Percentiles rank a stretch among this genome's conserved stretches.
Evolutionary conservation across 2,797 vertebrate species (phyloP).

Genomic region (Sciurus vulgaris): DNA sequence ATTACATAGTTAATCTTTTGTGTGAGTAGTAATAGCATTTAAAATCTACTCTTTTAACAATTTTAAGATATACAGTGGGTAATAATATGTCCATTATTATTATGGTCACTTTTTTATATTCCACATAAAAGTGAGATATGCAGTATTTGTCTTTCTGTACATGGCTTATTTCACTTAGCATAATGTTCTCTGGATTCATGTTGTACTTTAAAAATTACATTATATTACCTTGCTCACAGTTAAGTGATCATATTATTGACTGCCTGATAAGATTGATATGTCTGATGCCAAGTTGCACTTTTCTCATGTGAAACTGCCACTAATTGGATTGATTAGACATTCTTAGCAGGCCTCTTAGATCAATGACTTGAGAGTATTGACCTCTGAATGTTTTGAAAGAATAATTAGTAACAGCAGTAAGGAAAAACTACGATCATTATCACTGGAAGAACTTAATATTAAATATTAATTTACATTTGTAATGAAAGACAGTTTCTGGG

Average conservation of each 20-base stretch:
- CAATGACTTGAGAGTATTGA: not conserved
- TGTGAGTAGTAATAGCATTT: not conserved
- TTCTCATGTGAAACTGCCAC: not conserved
- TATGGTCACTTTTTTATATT: not conserved
- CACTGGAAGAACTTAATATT: not conserved
- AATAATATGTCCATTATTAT: not conserved
- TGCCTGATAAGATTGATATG: not conserved
- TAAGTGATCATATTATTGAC: constrained; percentile 1
- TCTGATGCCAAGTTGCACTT: constrained; percentile 8
- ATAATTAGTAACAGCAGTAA: not conserved
- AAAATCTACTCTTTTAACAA: not conserved
- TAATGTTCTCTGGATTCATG: not conserved
- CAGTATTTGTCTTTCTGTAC: not conserved
- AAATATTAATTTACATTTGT: constrained; percentile 47
- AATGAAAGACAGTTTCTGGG: constrained; percentile 70
- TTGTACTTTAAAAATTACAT: constrained; percentile 29
- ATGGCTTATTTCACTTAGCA: not conserved
- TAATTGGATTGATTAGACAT: not conserved
- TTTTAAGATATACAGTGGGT: not conserved
- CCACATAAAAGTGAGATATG: not conserved
- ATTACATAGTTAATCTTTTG: not conserved
- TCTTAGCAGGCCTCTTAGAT: constrained; percentile 19
- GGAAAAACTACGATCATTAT: constrained; percentile 1
- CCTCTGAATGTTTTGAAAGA: constrained; percentile 43
- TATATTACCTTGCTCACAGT: not conserved